These are phyloP conservation scores for Plebejus melissa DNA, from an alignment of 2,888 invertebrate genomes.

Conservation along the genomic window DNA sequence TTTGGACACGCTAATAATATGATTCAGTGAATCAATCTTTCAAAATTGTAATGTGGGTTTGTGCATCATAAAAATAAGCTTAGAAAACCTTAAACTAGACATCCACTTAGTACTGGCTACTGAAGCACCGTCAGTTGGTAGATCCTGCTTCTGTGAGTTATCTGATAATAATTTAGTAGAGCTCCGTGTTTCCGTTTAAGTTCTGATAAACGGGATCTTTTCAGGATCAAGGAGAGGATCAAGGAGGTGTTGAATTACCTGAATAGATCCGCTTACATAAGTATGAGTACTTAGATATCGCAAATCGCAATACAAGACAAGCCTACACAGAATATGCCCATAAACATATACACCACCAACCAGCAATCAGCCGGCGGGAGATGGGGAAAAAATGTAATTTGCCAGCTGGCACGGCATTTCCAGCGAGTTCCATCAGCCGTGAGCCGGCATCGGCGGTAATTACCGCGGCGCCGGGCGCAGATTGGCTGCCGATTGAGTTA, in stretches of 20 bases:
- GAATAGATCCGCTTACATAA: background rate
- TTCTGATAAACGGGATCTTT: no score
- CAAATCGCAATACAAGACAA: background rate
- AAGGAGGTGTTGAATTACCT: no score
- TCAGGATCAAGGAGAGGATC: no score
- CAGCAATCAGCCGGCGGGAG: conserved; percentile 9
- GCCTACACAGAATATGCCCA: background rate
- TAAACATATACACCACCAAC: background rate
- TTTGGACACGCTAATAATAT: background rate
- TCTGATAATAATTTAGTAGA: no score
- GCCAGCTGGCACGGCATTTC: conserved; percentile 20
- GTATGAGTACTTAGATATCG: background rate
- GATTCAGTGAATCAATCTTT: background rate
- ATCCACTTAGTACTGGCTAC: no score
- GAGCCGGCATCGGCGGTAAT: conserved; percentile 40
- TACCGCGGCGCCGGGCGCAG: conserved; percentile 57
- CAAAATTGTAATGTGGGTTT: background rate
- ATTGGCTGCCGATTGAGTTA: conserved; percentile 72
- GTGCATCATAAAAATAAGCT: background rate
- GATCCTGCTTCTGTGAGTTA: no score
- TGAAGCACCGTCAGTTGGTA: no score
- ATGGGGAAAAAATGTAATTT: conserved; percentile 23
- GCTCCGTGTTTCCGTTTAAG: no score
- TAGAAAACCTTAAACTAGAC: no score
- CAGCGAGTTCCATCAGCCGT: conserved; percentile 32